These are phyloP conservation scores for Orchesella flavescens DNA, from an alignment of 2,888 invertebrate genomes.

Conservation along the genomic window DNA sequence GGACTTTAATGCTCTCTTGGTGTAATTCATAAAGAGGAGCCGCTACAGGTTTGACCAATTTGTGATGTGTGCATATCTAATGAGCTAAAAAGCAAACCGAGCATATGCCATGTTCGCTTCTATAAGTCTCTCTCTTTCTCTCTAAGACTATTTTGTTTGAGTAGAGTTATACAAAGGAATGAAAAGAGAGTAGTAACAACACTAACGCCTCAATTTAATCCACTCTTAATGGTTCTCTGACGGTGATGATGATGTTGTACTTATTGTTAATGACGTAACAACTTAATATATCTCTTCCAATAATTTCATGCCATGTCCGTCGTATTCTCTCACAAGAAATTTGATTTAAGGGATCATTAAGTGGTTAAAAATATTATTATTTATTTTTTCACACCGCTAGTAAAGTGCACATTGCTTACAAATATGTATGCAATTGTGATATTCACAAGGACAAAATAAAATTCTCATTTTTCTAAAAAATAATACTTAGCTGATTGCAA, in stretches of 20 bases:
- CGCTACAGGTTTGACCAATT: constrained; percentile 61
- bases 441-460: constrained; percentile 18
- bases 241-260: constrained; percentile 33
- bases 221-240: constrained; percentile 31
- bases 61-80: constrained; percentile 62
- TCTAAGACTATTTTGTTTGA: constrained; percentile 15
- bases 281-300: constrained; percentile 57
- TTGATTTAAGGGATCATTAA: constrained; percentile 55
- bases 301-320: constrained; percentile 53
- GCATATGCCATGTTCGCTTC: constrained; percentile 1
- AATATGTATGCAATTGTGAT: background rate
- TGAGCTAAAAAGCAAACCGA: constrained; percentile 37
- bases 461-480: background rate
- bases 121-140: background rate
- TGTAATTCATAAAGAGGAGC: constrained; percentile 55
- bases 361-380: constrained; percentile 21
- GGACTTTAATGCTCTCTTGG: constrained; percentile 29
- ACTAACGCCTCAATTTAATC: constrained; percentile 43
- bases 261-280: constrained; percentile 52
- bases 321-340: constrained; percentile 45
- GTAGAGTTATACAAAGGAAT: background rate
- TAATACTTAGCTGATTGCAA: background rate
- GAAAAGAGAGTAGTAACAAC: background rate
- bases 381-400: background rate
- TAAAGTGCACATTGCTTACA: background rate